Evolutionary conservation across 2,797 vertebrate genomes (phyloP), one percentile per base, ranked within the genome.

Genomic region (Poeciliopsis turneri): DNA sequence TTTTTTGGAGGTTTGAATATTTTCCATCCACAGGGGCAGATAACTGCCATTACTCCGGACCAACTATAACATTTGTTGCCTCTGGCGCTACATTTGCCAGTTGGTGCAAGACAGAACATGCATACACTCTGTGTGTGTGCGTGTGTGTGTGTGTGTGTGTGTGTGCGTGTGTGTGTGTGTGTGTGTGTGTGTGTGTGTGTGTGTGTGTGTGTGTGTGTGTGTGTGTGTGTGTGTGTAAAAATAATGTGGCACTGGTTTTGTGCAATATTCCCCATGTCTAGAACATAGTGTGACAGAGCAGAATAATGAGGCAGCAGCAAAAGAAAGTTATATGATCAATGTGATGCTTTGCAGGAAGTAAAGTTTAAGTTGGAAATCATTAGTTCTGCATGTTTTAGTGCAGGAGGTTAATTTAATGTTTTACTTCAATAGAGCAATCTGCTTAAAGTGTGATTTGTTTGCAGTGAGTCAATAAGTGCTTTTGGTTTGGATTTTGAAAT

Each of bases 341-440:
- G 41, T n/a, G 47, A 13, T 53, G 20, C 51, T 57, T n/a, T 6
- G 23, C 4, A 77, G 41, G 15, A 47, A 55, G 10, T 47, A 0
- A 41, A 61, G 23, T 45, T 79, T 4, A 72, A 28, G n/a, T 47
- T 82, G 78, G 25, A 61, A 78, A 84, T 36, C 3, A 61, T 78
- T 75, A 1, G 36, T 33, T 43, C n/a, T 25, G 53, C 11, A 2
- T 11, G 57, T 82, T 39, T 74, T 2, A 47, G 39, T 47, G n/a
- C 25, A 16, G 47, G 41, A 68, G 0, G 47, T 36, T 76, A 39
- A n/a, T 81, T 81, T 78, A 78, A 78, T 78, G 79, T 72, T 81
- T 84, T 70, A 78, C 76, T 49, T 13, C 25, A 75, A 59, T 5
- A 46, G 68, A 72, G 12, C 45, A 49, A 36, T 59, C 43, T 45